A percentile compares a stretch with the other conserved stretches of the same genome.
These are phyloP conservation scores for Microcebus murinus DNA, from an alignment of 2,113 vertebrate genomes.

Conservation along the genomic window DNA sequence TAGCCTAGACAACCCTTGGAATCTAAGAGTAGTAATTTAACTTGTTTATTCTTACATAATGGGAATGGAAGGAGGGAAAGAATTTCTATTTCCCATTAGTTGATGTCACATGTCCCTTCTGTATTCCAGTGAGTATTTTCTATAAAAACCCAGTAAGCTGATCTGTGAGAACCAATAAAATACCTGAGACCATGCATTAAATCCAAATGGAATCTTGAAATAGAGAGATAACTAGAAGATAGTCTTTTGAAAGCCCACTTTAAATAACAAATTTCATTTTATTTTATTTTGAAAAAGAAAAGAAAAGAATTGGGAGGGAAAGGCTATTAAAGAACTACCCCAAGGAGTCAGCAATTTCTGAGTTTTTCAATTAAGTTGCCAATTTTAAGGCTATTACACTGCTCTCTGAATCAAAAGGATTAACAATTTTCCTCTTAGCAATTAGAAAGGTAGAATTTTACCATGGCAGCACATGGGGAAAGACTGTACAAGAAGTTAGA, in stretches of 20 bases:
- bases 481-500: constrained; percentile 77
- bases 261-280: constrained; percentile 49
- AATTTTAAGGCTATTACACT: constrained; percentile 70
- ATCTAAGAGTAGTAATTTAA: constrained; percentile 62
- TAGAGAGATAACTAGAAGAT: constrained; percentile 43
- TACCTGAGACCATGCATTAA: constrained; percentile 19
- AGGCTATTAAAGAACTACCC: constrained; percentile 61
- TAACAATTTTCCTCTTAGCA: constrained; percentile 75
- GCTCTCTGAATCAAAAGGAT: constrained; percentile 65
- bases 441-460: constrained; percentile 71
- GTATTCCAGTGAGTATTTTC: constrained; percentile 52
- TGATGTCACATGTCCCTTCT: constrained; percentile 43
- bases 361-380: constrained; percentile 82
- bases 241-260: constrained; percentile 15
- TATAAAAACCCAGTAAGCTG: constrained; percentile 56
- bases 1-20: constrained; percentile 57
- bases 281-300: constrained; percentile 3
- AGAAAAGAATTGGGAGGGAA: constrained; percentile 48
- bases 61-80: background rate
- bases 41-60: constrained; percentile 74
- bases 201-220: constrained; percentile 44
- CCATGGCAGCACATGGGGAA: constrained; percentile 44
- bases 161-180: constrained; percentile 60
- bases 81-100: constrained; percentile 66
- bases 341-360: constrained; percentile 76